A percentile compares a stretch with the other conserved stretches of the same genome.
Conservation (phyloP, 2,113 vertebrate species). For the Stegostoma tigrinum region DNA sequence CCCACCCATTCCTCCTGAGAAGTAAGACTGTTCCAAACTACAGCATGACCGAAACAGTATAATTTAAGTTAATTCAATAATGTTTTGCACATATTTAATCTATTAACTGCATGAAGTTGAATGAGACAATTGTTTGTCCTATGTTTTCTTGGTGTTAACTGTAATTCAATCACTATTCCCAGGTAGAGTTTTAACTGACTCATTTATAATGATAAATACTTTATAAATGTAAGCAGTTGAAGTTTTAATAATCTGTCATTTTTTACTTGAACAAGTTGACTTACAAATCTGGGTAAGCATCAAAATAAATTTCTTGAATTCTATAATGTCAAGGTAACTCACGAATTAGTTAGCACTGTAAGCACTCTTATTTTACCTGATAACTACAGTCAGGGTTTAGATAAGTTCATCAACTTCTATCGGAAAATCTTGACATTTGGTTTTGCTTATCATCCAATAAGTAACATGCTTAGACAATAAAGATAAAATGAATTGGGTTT, state of each 20-base stretch:
- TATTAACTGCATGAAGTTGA: not conserved
- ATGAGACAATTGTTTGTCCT: not conserved
- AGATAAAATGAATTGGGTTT: not conserved
- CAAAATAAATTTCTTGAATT: not conserved
- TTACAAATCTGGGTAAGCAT: slow-evolving; percentile 1
- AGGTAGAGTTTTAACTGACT: not conserved
- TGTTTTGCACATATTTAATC: not conserved
- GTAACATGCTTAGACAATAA: slow-evolving; percentile 16
- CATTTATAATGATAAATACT: not conserved
- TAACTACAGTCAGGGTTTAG: not conserved
- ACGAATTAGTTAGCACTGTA: not conserved
- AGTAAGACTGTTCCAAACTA: not conserved
- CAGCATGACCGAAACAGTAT: not conserved
- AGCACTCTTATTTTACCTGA: not conserved
- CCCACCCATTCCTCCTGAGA: not conserved
- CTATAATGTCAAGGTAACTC: slow-evolving; percentile 11
- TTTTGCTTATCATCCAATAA: not conserved
- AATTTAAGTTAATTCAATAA: not conserved
- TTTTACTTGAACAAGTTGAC: not conserved
- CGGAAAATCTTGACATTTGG: not conserved
- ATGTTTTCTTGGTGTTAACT: not conserved
- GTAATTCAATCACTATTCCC: not conserved
- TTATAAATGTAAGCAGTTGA: not conserved
- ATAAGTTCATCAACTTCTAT: slow-evolving; percentile 24
- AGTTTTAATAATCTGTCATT: not conserved